phyloP scores from a whole-genome alignment of 1,140 invertebrate species.

The Camponotus vicinus region DNA sequence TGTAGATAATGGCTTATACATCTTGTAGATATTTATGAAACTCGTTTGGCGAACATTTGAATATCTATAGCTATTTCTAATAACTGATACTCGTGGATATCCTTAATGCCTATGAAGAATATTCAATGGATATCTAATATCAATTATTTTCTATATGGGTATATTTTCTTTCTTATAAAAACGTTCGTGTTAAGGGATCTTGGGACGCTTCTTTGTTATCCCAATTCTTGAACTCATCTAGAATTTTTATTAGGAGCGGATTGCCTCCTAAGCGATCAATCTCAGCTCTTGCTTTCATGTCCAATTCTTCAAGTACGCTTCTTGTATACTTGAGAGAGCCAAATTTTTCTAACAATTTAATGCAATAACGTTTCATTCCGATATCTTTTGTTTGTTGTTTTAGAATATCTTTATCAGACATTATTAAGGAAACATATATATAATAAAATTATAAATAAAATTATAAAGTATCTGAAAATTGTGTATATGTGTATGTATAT shows the following conservation, averaged over 20 bases:
- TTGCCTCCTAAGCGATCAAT: conserved; percentile 93
- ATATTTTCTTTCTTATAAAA: conserved; percentile 10
- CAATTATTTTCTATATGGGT: too few relatives aligned
- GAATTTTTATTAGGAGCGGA: conserved; percentile 90
- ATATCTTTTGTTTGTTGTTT: conserved; percentile 95
- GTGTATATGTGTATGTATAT: too few relatives aligned
- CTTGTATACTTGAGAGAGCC: conserved; percentile 96
- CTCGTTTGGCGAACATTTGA: too few relatives aligned
- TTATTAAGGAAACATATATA: conserved; percentile 70
- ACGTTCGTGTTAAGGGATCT: conserved; percentile 17
- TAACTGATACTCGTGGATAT: too few relatives aligned
- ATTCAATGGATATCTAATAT: too few relatives aligned
- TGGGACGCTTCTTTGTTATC: conserved; percentile 39
- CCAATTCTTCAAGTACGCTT: conserved; percentile 90
- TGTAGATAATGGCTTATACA: too few relatives aligned
- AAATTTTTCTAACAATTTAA: conserved; percentile 93
- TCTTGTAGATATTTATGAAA: too few relatives aligned
- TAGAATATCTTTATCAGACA: conserved; percentile 90
- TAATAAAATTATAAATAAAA: conserved; percentile 22
- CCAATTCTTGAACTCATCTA: conserved; percentile 91
- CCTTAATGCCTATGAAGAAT: too few relatives aligned
- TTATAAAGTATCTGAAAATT: too few relatives aligned
- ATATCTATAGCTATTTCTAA: too few relatives aligned
- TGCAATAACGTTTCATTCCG: conserved; percentile 97
- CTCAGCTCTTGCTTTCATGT: conserved; percentile 91